Base-by-base conservation (phyloP, 2,888 invertebrate species). In the Coelinius sp. region DNA sequence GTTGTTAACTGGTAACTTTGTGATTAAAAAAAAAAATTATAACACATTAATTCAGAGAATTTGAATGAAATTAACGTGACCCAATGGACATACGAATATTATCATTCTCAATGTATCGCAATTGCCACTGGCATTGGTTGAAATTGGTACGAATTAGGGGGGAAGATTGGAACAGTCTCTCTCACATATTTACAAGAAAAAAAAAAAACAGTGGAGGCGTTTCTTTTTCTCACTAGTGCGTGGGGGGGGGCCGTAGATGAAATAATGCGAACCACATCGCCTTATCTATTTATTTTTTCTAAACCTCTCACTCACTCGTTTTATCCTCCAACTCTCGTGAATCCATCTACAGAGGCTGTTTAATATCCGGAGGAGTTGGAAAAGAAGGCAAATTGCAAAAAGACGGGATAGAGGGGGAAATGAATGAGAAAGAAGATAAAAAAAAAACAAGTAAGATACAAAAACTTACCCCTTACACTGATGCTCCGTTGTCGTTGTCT, bases 221-320 rank as follows among this genome's bases (percentile, higher is more conserved):
- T 65, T 27, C 10, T 65, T 27, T 25, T 24, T 8, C 17, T 20
- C 62, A 62, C 27, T 31, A 12, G 46, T 49, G 46, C 46, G 46
- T 49, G 46, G 46, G 46, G 46, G 17, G 20, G 44, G 63, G 27
- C 25, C 2, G 46, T 27, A 6, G 38, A 46, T 24, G 52, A 52
- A 68, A 49, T 44, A 70, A 70, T 44, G 71, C 27, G 53, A 68
- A 64, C 59, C 46, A 64, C 68, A 64, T 68, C 74, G 73, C 67
- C 71, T 68, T 70, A 62, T 74, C 73, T 75, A 71, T 74, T 62
- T 71, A 62, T 75, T 38, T 73, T 71, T 70, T 65, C 69, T 73
- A 35, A 69, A 52, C 59, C 68, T 67, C 49, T 67, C 70, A 67
- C 62, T 70, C 41, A 68, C 67, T 69, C 44, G 27, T 24, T 73